These are phyloP conservation scores for Drosophila kurseongensis DNA, from an alignment of 1,140 invertebrate genomes.

Conservation along the genomic window DNA sequence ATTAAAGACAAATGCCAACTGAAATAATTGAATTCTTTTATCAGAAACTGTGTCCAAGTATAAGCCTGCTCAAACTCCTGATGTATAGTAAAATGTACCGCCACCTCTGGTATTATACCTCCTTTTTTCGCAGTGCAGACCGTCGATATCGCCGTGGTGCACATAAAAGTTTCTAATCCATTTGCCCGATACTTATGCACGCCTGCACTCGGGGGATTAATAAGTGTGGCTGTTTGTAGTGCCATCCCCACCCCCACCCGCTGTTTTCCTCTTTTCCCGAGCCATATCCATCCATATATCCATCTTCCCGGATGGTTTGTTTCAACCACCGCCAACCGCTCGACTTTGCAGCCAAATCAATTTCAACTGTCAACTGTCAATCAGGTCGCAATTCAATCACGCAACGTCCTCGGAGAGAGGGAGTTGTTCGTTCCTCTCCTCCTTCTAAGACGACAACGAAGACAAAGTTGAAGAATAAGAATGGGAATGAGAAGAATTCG, in stretches of 20 bases:
- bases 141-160: constrained; percentile 14
- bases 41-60: too few species aligned
- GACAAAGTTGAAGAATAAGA: constrained; percentile 25
- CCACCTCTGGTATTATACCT: background rate
- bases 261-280: too few species aligned
- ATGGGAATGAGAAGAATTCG: too few species aligned
- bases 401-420: constrained; percentile 46
- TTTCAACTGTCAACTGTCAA: constrained; percentile 82
- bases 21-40: background rate
- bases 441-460: background rate
- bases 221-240: constrained; percentile 50
- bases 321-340: constrained; percentile 56
- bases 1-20: too few species aligned
- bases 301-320: constrained; percentile 36
- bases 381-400: constrained; percentile 79
- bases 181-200: constrained; percentile 82
- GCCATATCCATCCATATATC: constrained; percentile 9
- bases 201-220: constrained; percentile 79
- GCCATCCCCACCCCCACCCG: constrained; percentile 6
- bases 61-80: background rate
- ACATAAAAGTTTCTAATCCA: constrained; percentile 77
- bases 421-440: background rate
- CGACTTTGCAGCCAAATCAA: constrained; percentile 62
- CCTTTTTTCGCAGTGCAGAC: constrained; percentile 14
- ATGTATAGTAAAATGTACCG: background rate